phyloP scores from a whole-genome alignment of 2,113 vertebrate genomes.

The Raphicerus campestris region DNA sequence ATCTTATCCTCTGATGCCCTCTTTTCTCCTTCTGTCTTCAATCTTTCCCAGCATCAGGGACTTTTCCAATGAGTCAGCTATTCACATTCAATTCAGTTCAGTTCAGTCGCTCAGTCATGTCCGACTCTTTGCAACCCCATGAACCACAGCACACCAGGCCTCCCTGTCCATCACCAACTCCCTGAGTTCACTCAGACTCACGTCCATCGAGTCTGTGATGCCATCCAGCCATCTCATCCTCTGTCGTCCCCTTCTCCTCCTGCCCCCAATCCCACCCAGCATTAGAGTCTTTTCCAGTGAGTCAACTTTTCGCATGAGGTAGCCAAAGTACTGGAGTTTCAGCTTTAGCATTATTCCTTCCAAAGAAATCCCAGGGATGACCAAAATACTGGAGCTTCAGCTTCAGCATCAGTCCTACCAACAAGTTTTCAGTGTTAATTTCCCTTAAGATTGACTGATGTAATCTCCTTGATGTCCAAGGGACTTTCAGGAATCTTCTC shows the following conservation, averaged over 20 bases:
- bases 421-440: not conserved
- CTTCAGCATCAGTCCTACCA: not conserved
- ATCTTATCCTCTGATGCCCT: not conserved
- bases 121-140: too few relatives aligned
- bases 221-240: too few relatives aligned
- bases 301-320: too few relatives aligned
- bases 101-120: too few relatives aligned
- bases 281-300: too few relatives aligned
- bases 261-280: too few relatives aligned
- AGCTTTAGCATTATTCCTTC: too few relatives aligned
- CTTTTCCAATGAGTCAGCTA: not conserved
- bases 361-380: not conserved
- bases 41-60: not conserved
- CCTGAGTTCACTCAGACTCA: too few relatives aligned
- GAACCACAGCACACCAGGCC: rapidly evolving
- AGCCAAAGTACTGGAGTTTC: too few relatives aligned
- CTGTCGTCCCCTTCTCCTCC: too few relatives aligned
- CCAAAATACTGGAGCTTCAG: not conserved
- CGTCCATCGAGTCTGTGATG: too few relatives aligned
- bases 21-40: not conserved
- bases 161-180: too few relatives aligned
- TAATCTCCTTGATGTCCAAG: not conserved
- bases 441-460: not conserved
- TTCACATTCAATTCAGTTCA: not conserved
- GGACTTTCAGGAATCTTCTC: not conserved